These are phyloP conservation scores for Lichenostomus cassidix DNA, from an alignment of 2,113 vertebrate species.

Conservation along the genomic window DNA sequence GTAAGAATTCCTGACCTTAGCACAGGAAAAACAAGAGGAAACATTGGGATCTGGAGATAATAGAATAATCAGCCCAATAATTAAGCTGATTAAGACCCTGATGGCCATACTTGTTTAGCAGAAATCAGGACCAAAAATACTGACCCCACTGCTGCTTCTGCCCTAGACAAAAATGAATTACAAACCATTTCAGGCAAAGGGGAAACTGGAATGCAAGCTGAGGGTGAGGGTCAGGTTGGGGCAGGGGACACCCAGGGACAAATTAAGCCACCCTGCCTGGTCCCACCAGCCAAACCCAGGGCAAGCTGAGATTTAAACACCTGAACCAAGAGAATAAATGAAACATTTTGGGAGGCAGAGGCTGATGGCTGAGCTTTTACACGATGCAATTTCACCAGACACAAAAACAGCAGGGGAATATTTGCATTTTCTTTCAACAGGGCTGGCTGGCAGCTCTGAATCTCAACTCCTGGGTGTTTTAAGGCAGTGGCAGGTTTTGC, in stretches of 20 bases:
- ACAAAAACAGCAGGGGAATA: constrained; percentile 2
- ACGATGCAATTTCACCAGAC: background rate
- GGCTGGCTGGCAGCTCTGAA: background rate
- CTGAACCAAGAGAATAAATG: background rate
- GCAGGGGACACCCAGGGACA: background rate
- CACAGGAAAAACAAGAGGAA: constrained; percentile 58
- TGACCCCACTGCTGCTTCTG: background rate
- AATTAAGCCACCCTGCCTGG: background rate
- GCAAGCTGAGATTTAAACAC: background rate
- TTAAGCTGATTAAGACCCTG: background rate
- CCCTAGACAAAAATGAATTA: background rate
- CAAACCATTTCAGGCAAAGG: background rate
- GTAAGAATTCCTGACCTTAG: constrained; percentile 32
- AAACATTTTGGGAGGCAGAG: background rate
- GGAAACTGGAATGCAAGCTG: background rate
- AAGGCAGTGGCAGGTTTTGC: background rate
- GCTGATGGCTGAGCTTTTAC: background rate
- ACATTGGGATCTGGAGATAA: constrained; percentile 3
- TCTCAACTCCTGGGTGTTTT: background rate
- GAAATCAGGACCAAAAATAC: background rate
- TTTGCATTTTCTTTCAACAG: constrained; percentile 32
- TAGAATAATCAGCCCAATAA: constrained; percentile 3
- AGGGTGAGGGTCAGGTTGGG: background rate
- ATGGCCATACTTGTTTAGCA: background rate
- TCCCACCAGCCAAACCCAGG: background rate